phyloP scores from a whole-genome alignment of 2,888 invertebrate genomes.

The Cyclophora punctaria region DNA sequence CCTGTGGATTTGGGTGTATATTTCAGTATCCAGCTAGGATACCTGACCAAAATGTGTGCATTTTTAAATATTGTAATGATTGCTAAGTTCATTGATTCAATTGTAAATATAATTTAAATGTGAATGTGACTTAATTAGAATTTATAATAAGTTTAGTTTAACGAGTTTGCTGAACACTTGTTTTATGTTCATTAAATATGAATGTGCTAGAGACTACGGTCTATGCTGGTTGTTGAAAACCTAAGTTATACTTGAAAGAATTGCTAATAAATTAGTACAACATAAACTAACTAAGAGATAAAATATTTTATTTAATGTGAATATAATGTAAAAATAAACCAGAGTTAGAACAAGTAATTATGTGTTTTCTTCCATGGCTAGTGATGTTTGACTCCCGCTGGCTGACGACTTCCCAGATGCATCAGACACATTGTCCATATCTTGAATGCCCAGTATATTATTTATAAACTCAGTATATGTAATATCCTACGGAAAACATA shows the following conservation, averaged over 20 bases:
- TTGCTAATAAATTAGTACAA: neutral
- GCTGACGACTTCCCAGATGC: too few relatives aligned
- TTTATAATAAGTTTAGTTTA: constrained; percentile 16
- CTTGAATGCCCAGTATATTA: constrained; percentile 69
- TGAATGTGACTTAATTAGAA: constrained; percentile 22
- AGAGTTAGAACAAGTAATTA: neutral
- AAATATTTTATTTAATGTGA: constrained; percentile 12
- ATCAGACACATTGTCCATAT: constrained; percentile 40
- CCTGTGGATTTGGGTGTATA: constrained; percentile 22
- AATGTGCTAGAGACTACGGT: neutral
- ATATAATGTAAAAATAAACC: constrained; percentile 18
- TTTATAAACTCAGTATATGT: constrained; percentile 52
- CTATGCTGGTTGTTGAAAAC: too few relatives aligned
- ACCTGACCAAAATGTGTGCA: constrained; percentile 6
- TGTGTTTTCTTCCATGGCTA: too few relatives aligned
- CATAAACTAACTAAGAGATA: neutral
- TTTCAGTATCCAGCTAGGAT: constrained; percentile 15
- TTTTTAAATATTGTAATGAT: constrained; percentile 9
- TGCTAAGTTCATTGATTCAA: constrained; percentile 5
- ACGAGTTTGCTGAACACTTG: constrained; percentile 11
- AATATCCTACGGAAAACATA: constrained; percentile 43
- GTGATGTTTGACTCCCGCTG: too few relatives aligned
- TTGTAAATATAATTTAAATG: constrained; percentile 27
- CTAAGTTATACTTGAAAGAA: too few relatives aligned
- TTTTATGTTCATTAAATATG: constrained; percentile 1